These are phyloP conservation scores for Leptosomus discolor DNA, from an alignment of 2,113 vertebrate species.

Conservation along the genomic window DNA sequence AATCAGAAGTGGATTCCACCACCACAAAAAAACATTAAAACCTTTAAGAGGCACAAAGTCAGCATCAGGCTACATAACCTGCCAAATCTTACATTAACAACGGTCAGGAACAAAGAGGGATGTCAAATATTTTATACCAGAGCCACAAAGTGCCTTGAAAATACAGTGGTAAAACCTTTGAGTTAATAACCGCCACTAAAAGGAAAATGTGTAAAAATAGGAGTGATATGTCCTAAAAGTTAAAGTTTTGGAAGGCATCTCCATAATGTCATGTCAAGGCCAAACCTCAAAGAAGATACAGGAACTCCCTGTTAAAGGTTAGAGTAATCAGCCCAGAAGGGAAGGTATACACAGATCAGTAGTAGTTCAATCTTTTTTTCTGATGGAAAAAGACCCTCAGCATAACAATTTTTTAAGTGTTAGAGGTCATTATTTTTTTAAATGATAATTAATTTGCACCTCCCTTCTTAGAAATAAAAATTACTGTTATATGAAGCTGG, in stretches of 20 bases:
- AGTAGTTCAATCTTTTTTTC: neutral
- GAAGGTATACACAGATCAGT: neutral
- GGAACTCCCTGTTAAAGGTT: neutral
- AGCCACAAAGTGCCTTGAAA: conserved; percentile 4
- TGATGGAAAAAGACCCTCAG: neutral
- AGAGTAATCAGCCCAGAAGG: neutral
- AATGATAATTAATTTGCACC: neutral
- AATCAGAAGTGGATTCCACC: neutral
- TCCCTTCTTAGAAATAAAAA: neutral
- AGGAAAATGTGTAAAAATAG: neutral
- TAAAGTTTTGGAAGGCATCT: neutral
- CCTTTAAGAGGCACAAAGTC: neutral
- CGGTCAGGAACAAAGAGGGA: neutral
- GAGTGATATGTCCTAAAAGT: neutral
- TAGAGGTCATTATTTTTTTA: neutral
- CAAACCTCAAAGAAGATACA: neutral
- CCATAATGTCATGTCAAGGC: neutral
- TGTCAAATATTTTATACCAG: neutral
- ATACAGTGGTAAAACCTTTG: neutral
- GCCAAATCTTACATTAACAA: neutral
- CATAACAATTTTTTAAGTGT: neutral
- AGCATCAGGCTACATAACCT: neutral
- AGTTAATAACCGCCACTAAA: neutral
- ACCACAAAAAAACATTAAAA: neutral
- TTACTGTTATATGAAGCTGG: neutral